Evolutionary conservation across 2,113 vertebrate genomes (phyloP), one percentile per base, ranked within the genome.

Genomic region (Forbesichthys papilliferus): DNA sequence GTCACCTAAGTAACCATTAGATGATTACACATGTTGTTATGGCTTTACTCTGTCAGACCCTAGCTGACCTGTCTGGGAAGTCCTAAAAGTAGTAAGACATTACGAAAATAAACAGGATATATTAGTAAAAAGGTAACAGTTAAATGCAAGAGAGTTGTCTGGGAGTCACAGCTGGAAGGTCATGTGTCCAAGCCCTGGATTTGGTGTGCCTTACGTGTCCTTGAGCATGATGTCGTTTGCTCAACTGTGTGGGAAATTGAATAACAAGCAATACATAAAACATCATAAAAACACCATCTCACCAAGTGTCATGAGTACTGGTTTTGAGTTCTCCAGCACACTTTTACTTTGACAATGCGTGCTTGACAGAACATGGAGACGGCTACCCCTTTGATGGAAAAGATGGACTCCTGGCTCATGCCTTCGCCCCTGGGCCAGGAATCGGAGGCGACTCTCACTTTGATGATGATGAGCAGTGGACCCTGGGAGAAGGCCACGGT

Each of bases 341-440:
- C 4, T 46, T 42, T 59, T 33, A n/a, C 20, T 20, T 14, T 46
- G 16, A 10, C 36, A 46, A 42, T 46, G 9, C 69, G 79, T 87
- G 68, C 27, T 82, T 54, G 67, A 69, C 91, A 99, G 98, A 99
- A 69, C 98, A 99, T 0, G 98, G 98, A 4, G 98, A 99, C 49
- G 97, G 97, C 20, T 99, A 99, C 78, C 96, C 98, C 10, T 99
- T 99, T 2, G 98, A 99, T 69, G 98, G 98, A 56, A 99, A 99
- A 73, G 98, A 99, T 0, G 98, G 98, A 10, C 96, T 99, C 36
- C 86, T 99, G 89, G 98, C 98, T 85, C 98, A 99, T 0, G 98
- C 98, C 12, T 99, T 99, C 9, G 97, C 98, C 20, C 98, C 98
- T 0, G 96, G 96, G 51, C 87, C 94, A 58, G 96, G 96, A 3